phyloP scores from a whole-genome alignment of 2,113 vertebrate species.

The Platysternon megacephalum region DNA sequence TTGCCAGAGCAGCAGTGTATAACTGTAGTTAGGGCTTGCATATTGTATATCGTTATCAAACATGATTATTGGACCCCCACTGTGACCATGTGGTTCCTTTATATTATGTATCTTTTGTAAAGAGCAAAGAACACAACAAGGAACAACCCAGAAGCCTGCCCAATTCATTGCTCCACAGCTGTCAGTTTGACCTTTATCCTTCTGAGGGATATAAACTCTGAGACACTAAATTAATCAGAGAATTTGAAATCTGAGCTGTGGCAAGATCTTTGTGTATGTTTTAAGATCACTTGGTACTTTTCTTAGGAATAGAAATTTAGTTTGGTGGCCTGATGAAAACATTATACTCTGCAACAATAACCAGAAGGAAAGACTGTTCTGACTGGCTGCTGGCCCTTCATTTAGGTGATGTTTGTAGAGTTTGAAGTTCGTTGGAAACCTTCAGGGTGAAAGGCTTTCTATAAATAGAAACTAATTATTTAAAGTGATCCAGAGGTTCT shows the following conservation, averaged over 20 bases:
- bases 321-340: not conserved
- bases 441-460: not conserved
- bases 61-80: not conserved
- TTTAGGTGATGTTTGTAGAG: not conserved
- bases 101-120: not conserved
- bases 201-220: not conserved
- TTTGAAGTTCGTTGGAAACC: not conserved
- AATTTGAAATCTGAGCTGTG: not conserved
- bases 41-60: not conserved
- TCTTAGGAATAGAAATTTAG: not conserved
- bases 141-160: not conserved
- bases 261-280: fast-evolving
- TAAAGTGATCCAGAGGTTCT: not conserved
- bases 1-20: not conserved
- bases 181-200: not conserved
- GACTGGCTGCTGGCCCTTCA: not conserved
- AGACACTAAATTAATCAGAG: not conserved
- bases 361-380: not conserved
- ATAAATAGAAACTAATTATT: not conserved
- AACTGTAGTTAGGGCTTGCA: not conserved
- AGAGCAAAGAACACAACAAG: not conserved
- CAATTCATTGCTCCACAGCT: not conserved
- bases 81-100: not conserved
- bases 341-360: not conserved
- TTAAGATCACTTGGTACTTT: not conserved